phyloP scores from a whole-genome alignment of 2,113 vertebrate genomes.

The Chascanopsetta lugubris region DNA sequence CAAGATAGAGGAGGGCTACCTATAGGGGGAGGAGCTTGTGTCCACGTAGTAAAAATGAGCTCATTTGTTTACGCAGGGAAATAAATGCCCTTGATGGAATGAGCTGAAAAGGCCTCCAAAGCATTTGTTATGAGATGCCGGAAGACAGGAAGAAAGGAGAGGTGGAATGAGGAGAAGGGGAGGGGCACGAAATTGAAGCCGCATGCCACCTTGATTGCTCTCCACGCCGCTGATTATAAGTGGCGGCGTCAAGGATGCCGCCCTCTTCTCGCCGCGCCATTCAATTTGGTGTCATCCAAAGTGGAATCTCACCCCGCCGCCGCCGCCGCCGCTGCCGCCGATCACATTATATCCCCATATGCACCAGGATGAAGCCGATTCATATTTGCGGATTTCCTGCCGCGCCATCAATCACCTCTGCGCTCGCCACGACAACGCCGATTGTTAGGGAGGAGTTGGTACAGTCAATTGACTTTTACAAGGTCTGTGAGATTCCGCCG shows the following conservation, averaged over 20 bases:
- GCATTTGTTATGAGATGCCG: conserved; percentile 39
- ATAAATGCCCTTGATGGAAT: conserved; percentile 50
- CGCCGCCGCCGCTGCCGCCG: conserved; percentile 45
- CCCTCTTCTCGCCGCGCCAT: conserved; percentile 60
- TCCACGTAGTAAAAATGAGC: conserved; percentile 8
- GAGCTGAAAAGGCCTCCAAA: conserved; percentile 17
- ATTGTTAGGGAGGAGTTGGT: conserved; percentile 56
- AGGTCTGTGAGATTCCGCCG: conserved; percentile 49
- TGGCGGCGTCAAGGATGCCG: conserved; percentile 63
- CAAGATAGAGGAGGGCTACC: conserved; percentile 16
- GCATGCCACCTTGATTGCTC: conserved; percentile 71
- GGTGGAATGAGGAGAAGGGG: background rate
- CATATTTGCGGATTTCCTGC: conserved; percentile 65
- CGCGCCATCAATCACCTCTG: conserved; percentile 57
- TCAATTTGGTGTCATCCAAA: conserved; percentile 68
- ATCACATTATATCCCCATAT: conserved; percentile 73
- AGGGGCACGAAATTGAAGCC: conserved; percentile 33
- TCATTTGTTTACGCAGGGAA: conserved; percentile 14
- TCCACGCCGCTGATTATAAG: conserved; percentile 70
- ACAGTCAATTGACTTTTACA: conserved; percentile 70
- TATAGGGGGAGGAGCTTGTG: conserved; percentile 9
- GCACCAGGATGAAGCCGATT: conserved; percentile 64
- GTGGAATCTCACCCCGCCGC: conserved; percentile 71
- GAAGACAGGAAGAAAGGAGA: conserved; percentile 1
- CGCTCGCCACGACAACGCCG: conserved; percentile 14